These are phyloP conservation scores for Parapristionchus giblindavisi DNA, from an alignment of 2,888 invertebrate species.

Conservation along the genomic window DNA sequence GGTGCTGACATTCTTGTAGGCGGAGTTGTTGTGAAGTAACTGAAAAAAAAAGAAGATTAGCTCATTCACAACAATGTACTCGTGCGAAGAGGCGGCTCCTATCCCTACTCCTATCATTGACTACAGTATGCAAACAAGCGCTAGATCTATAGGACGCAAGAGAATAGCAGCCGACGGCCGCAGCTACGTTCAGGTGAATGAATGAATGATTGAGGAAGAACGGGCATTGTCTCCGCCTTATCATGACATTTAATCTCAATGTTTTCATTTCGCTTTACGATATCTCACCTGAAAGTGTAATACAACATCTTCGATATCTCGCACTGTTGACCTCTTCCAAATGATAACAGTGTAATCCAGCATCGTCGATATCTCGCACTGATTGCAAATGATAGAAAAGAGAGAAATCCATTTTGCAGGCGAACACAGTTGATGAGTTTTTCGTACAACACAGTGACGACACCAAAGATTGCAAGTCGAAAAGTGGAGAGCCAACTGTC, in stretches of 20 bases:
- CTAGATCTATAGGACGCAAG: background rate
- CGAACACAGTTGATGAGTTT: slow-evolving; percentile 1
- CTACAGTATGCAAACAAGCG: background rate
- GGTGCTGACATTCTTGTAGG: no score
- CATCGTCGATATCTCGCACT: background rate
- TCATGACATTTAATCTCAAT: background rate
- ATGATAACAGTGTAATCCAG: background rate
- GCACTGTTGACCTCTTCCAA: no score
- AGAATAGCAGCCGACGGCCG: slow-evolving; percentile 4
- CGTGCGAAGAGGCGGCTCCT: background rate
- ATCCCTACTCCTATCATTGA: background rate
- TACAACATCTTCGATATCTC: no score
- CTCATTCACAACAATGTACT: slow-evolving; percentile 8
- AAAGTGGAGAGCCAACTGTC: background rate
- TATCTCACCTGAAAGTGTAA: no score
- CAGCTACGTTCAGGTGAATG: slow-evolving; percentile 7
- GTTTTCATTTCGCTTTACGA: background rate
- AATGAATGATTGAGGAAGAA: background rate
- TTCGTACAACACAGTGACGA: background rate
- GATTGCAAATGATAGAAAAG: background rate
- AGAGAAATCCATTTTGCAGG: background rate
- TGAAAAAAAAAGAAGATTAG: no score
- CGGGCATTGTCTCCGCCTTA: no score
- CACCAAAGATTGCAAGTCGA: background rate
- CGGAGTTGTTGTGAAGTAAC: background rate